Evolutionary conservation across 2,797 vertebrate genomes (phyloP).

Genomic region (Eospalax fontanierii): DNA sequence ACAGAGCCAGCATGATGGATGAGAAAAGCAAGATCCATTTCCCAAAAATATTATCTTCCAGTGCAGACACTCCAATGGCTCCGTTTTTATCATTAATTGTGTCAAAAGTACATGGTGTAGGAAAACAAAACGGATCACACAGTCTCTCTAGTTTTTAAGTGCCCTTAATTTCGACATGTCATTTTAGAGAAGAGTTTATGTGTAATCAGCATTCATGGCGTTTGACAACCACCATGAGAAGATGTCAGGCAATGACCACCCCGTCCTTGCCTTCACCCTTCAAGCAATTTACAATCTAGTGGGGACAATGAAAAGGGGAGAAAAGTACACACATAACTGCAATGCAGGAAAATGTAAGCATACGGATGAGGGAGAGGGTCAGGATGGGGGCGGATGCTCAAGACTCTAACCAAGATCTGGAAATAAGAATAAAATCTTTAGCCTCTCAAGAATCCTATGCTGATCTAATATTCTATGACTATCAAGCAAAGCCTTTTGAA

Average conservation of each 20-base stretch:
- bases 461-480: background rate
- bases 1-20: background rate
- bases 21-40: background rate
- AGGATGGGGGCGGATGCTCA: no score
- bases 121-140: background rate
- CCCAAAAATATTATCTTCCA: background rate
- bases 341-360: background rate
- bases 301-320: background rate
- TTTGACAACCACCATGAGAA: background rate
- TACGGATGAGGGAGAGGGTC: background rate
- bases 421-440: background rate
- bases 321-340: background rate
- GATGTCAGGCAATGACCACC: background rate
- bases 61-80: background rate
- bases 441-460: background rate
- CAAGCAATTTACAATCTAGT: background rate
- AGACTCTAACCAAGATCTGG: background rate
- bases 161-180: background rate
- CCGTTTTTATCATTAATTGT: background rate
- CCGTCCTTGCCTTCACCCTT: background rate
- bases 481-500: background rate
- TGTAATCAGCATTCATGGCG: background rate
- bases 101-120: background rate
- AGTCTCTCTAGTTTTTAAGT: background rate
- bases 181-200: background rate